These are phyloP conservation scores for Motacilla tschutschensis DNA, from an alignment of 2,113 vertebrate species.

Conservation along the genomic window DNA sequence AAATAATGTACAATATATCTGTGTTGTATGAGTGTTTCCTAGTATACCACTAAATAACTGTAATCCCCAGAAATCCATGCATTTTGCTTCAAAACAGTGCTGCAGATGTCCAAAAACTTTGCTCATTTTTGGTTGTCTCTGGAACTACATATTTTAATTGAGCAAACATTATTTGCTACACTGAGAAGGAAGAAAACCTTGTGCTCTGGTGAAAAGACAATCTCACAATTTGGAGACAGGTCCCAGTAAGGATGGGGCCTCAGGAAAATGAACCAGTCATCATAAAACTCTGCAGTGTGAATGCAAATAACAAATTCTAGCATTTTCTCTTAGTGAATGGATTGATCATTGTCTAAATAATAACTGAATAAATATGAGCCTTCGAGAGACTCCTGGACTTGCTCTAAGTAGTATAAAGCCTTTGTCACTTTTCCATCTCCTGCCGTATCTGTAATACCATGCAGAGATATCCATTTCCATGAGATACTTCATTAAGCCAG, in stretches of 20 bases:
- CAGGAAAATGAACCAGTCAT: not conserved
- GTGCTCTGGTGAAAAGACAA: not conserved
- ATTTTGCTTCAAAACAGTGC: not conserved
- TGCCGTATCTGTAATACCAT: not conserved
- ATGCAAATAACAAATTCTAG: not conserved
- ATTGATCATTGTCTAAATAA: not conserved
- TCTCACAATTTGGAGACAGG: not conserved
- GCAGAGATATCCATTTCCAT: not conserved
- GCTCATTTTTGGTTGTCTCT: not conserved
- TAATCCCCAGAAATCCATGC: not conserved
- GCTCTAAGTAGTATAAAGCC: not conserved
- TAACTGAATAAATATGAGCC: not conserved
- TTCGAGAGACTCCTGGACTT: not conserved
- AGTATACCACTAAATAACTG: not conserved
- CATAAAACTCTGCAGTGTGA: not conserved
- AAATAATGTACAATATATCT: not conserved
- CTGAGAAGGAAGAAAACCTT: not conserved
- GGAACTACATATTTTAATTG: not conserved
- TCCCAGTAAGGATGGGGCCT: not conserved
- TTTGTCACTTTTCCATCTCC: not conserved
- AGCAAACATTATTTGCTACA: not conserved
- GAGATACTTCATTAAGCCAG: not conserved
- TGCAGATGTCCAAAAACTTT: not conserved
- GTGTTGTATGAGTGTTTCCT: not conserved
- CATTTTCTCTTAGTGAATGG: not conserved